Percentiles rank a stretch among this genome's conserved stretches.
phyloP scores from a whole-genome alignment of 2,797 vertebrate species.

The Falco peregrinus region DNA sequence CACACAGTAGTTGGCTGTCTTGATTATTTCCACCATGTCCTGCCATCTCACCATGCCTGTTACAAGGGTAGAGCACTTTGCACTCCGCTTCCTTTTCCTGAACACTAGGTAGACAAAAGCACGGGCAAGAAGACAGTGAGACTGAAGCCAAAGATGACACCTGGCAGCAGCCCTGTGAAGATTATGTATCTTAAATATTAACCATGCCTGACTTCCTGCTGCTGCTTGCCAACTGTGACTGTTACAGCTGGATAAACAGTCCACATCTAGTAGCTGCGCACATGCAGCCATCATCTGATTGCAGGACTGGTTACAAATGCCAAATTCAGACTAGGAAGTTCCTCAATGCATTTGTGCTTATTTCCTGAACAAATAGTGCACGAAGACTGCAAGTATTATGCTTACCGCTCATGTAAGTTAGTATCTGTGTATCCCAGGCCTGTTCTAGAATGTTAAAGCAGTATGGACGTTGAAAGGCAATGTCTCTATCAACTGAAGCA shows the following conservation, averaged over 20 bases:
- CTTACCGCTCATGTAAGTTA: background rate
- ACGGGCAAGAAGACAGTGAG: background rate
- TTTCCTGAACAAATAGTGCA: background rate
- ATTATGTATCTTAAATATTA: conserved; percentile 13
- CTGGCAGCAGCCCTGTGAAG: conserved; percentile 33
- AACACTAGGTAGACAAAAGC: conserved; percentile 1
- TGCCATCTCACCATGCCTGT: background rate
- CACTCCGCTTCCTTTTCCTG: conserved; percentile 37
- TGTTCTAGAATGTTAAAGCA: background rate
- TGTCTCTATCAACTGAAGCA: background rate
- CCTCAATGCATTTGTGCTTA: background rate
- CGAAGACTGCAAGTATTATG: background rate
- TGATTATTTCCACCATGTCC: background rate
- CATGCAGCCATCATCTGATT: background rate
- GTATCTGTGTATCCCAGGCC: background rate
- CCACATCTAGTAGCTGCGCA: background rate
- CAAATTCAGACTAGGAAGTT: background rate
- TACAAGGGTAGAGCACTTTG: background rate
- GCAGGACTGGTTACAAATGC: background rate
- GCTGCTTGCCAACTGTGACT: background rate
- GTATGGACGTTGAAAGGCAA: background rate
- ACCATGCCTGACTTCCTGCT: conserved; percentile 24
- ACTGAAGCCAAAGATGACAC: conserved; percentile 12
- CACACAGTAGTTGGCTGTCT: background rate
- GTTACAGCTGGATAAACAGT: conserved; percentile 43